Percentiles rank a stretch among this genome's conserved stretches.
Evolutionary conservation across 92 coral and sea anemone species (phyloP).

Genomic region (Pocillopora meandrina): DNA sequence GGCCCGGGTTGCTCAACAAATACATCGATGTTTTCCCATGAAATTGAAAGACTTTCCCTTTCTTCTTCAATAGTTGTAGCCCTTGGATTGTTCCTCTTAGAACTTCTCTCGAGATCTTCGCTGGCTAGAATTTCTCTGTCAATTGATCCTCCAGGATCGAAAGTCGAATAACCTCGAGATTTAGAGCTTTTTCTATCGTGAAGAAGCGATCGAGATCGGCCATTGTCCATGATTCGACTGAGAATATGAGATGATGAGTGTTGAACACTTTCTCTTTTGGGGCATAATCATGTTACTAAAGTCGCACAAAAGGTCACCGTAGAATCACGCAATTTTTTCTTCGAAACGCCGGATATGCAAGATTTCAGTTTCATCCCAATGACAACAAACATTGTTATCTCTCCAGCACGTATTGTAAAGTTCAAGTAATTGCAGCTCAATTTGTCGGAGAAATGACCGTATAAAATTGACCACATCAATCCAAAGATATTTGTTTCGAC

Average conservation of each 20-base stretch:
- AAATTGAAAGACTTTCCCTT: conserved; percentile 29
- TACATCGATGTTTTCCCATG: conserved; percentile 66
- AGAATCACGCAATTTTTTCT: no score
- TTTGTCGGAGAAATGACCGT: no score
- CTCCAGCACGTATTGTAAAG: no score
- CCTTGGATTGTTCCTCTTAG: background rate
- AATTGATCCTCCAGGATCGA: conserved; percentile 28
- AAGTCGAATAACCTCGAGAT: conserved; percentile 17
- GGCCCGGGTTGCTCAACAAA: conserved; percentile 40
- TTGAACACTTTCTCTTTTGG: background rate
- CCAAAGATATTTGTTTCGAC: no score
- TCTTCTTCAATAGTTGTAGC: conserved; percentile 6
- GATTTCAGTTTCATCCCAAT: no score
- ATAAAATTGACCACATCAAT: no score
- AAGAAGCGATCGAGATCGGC: conserved; percentile 17
- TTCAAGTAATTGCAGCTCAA: no score
- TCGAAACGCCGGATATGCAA: no score
- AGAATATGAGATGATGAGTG: background rate
- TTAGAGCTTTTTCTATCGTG: background rate
- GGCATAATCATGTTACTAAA: background rate
- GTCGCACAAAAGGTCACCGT: background rate
- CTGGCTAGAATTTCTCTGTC: conserved; percentile 7
- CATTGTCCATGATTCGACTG: background rate
- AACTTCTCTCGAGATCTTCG: background rate
- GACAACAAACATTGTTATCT: no score